Conservation (phyloP, 2,888 invertebrate genomes). For the Incurvaria masculella region DNA sequence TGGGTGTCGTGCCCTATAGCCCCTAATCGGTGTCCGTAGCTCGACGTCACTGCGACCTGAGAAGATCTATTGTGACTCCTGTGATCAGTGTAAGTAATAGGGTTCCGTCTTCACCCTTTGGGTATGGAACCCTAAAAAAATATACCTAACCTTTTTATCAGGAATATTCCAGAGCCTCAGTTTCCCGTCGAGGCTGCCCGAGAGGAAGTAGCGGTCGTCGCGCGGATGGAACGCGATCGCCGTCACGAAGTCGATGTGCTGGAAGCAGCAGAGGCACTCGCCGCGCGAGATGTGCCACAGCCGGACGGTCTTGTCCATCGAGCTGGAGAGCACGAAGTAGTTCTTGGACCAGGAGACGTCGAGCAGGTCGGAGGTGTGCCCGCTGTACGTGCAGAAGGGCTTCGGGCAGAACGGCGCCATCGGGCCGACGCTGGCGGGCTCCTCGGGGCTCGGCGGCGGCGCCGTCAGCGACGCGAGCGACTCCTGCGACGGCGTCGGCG, state of each 20-base stretch:
- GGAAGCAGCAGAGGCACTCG: constrained; percentile 98
- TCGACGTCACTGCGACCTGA: too few species aligned
- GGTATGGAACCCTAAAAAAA: too few species aligned
- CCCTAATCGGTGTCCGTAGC: too few species aligned
- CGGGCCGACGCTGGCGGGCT: constrained; percentile 47
- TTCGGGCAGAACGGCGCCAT: constrained; percentile 79
- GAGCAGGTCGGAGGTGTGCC: constrained; percentile 93
- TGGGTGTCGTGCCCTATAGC: too few species aligned
- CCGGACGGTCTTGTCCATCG: constrained; percentile 97
- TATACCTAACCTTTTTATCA: constrained; percentile 75
- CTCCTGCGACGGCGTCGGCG: constrained; percentile 91
- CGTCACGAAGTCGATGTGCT: constrained; percentile 98
- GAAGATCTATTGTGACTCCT: too few species aligned
- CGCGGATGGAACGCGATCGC: constrained; percentile 98
- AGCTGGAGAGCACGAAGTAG: constrained; percentile 95
- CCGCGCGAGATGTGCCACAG: constrained; percentile 97
- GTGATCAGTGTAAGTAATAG: too few species aligned
- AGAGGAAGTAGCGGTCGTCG: constrained; percentile 88
- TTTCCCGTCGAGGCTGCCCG: constrained; percentile 97
- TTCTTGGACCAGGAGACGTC: constrained; percentile 99
- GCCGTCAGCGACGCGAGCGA: constrained; percentile 67
- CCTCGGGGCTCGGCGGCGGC: constrained; percentile 54
- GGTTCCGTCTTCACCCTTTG: too few species aligned
- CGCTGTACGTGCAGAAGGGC: constrained; percentile 90
- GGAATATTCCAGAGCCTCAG: constrained; percentile 99